Base-by-base conservation (phyloP, 2,888 invertebrate species). In the Pantelozetes paolii region DNA sequence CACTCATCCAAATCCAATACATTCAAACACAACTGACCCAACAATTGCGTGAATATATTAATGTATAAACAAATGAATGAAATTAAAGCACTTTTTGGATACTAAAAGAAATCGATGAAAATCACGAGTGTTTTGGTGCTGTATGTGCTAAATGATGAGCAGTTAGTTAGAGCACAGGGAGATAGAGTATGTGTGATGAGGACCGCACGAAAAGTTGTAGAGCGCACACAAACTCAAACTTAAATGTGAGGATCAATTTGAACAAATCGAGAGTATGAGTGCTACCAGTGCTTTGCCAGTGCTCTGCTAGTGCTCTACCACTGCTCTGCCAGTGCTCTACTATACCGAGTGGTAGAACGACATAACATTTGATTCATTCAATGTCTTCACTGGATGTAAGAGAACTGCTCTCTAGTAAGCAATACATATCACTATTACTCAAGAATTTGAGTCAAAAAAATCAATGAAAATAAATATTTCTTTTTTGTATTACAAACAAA, bases 191-290 rank as follows among this genome's bases (percentile, higher is more conserved):
- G n/a, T n/a, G n/a, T n/a, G n/a, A 8, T 36, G 36, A 62, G 62
- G 32, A n/a, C 30, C 6, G 30, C 15, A 62, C 30, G 20, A 62
- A 36, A 15, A 62, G 62, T 23, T 32, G 62, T 32, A 28, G 62
- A 62, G 62, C 62, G 28, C 62, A 62, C 30, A 30, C 2, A 62
- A 62, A 9, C 18, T 32, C 32, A 15, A 54, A 62, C 62, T 62
- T 62, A 62, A 62, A 62, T 62, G 62, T 36, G n/a, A n/a, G 28
- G 62, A 62, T 62, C 62, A 62, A 62, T 62, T 36, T 28, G 28
- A 62, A 62, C 62, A 59, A 23, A 28, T 30, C n/a, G 13, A 62
- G 28, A 54, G n/a, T 13, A 54, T 23, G 23, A 54, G 54, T 54
- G 26, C 23, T 54, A 28, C 62, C 20, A 62, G 28, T 59, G 28